phyloP scores from a whole-genome alignment of 2,113 vertebrate species.

The Acrocephalus kingi region DNA sequence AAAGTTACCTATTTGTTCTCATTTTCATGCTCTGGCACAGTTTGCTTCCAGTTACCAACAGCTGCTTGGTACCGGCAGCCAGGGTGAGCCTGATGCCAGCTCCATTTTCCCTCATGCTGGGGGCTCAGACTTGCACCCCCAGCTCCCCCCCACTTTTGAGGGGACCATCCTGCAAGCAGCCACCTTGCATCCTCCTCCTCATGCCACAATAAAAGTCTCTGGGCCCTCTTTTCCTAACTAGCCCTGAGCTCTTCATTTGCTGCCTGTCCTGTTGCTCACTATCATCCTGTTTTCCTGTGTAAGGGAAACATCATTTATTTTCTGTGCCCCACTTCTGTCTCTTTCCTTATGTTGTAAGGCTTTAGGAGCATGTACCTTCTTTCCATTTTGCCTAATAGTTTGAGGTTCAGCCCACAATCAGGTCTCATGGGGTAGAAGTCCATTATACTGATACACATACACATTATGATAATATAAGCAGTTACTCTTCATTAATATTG shows the following conservation, averaged over 20 bases:
- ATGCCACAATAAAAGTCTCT: not conserved
- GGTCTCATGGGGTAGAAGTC: not conserved
- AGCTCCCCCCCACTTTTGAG: not conserved
- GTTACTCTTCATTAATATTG: not conserved
- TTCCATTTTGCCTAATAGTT: not conserved
- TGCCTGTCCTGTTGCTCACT: not conserved
- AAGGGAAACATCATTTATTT: not conserved
- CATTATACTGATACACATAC: not conserved
- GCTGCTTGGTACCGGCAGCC: not conserved
- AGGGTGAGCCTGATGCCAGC: not conserved
- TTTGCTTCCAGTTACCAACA: not conserved
- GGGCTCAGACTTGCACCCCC: not conserved
- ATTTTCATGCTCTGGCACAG: not conserved
- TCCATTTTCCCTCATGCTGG: accelerated
- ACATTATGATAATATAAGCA: not conserved
- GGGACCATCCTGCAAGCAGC: not conserved
- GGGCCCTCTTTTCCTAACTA: not conserved
- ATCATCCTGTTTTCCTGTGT: not conserved
- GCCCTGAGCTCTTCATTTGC: not conserved
- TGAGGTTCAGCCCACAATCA: not conserved
- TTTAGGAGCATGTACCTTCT: not conserved
- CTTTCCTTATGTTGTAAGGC: not conserved
- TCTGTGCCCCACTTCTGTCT: not conserved
- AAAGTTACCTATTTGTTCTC: not conserved
- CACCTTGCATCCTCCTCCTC: not conserved